These are phyloP conservation scores for Gnathonemus echidnorhynchus DNA, from an alignment of 2,113 vertebrate genomes.

Conservation along the genomic window DNA sequence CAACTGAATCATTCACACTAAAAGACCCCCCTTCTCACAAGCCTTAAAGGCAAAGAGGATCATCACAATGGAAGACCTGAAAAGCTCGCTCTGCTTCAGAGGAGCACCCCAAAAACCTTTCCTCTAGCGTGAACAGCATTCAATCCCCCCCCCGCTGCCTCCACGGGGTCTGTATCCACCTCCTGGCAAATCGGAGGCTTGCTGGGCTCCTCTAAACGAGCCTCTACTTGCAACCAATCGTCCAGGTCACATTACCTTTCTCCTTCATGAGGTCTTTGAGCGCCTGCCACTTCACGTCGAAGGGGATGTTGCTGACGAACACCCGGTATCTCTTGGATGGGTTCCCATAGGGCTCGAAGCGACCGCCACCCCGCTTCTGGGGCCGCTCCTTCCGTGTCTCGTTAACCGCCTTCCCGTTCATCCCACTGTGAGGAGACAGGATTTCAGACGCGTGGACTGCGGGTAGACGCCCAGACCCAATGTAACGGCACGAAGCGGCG, in stretches of 20 bases:
- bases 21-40: background rate
- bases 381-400: conserved; percentile 71
- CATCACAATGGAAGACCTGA: background rate
- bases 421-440: conserved; percentile 50
- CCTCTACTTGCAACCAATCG: background rate
- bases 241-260: conserved; percentile 62
- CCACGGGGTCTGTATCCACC: background rate
- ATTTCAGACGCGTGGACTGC: background rate
- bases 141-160: background rate
- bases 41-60: conserved; percentile 1
- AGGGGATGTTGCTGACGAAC: conserved; percentile 77
- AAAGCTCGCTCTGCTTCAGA: background rate
- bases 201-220: background rate
- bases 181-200: background rate
- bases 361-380: conserved; percentile 63
- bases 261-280: conserved; percentile 79
- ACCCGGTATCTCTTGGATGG: conserved; percentile 65
- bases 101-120: background rate
- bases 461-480: background rate
- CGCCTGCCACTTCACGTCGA: conserved; percentile 76
- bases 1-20: background rate
- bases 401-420: conserved; percentile 55
- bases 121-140: background rate
- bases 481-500: background rate
- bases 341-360: conserved; percentile 70